These are phyloP conservation scores for Axinella damicornis DNA, from an alignment of 37 sponge, comb jelly and placozoan species.

Conservation along the genomic window DNA sequence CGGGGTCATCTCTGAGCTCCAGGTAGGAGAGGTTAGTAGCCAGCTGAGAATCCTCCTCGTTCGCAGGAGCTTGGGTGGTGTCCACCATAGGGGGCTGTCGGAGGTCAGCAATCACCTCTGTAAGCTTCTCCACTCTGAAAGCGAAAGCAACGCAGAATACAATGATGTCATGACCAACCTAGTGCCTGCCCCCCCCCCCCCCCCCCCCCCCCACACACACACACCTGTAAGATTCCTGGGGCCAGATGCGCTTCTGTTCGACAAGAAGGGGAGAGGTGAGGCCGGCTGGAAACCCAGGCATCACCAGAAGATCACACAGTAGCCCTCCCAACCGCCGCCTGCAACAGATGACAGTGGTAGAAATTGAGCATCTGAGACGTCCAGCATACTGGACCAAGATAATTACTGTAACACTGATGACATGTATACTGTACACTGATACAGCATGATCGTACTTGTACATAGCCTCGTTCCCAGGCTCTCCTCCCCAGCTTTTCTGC, in stretches of 20 bases:
- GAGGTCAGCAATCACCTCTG: slow-evolving; percentile 80
- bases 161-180: too few relatives aligned
- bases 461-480: too few relatives aligned
- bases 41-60: neutral
- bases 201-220: neutral
- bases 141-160: too few relatives aligned
- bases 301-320: slow-evolving; percentile 28
- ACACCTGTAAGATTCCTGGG: slow-evolving; percentile 48
- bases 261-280: slow-evolving; percentile 49
- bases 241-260: slow-evolving; percentile 67
- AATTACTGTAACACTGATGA: too few relatives aligned
- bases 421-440: too few relatives aligned
- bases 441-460: too few relatives aligned
- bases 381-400: too few relatives aligned
- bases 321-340: slow-evolving; percentile 53
- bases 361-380: too few relatives aligned
- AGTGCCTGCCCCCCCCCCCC: neutral
- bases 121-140: slow-evolving; percentile 60
- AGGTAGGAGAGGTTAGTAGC: slow-evolving; percentile 17
- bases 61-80: neutral
- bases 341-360: neutral
- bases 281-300: slow-evolving; percentile 41
- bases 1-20: slow-evolving; percentile 33
- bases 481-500: too few relatives aligned
- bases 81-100: slow-evolving; percentile 33